Evolutionary conservation across 2,888 invertebrate species (phyloP), one percentile per base, ranked within the genome.

Genomic region (Thumatha senex): DNA sequence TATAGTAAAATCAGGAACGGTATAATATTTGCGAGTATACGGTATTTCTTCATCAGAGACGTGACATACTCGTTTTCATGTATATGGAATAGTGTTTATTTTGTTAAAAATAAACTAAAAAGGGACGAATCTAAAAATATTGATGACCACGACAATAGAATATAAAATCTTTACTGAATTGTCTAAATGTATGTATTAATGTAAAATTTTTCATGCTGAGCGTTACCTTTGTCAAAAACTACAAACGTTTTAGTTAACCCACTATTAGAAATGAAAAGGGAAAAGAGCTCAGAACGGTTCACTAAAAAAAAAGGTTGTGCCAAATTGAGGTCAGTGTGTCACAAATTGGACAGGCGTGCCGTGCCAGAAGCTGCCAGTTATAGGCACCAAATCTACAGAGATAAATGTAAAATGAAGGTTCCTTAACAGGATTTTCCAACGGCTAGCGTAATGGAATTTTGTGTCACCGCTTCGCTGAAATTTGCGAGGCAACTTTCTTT

Each of bases 311-410:
- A 24, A 24, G 76, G 74, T 73, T 72, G 79, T n/a, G 67, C 68
- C 64, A 72, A 77, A 80, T 75, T 67, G 70, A 62, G 76, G 69
- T 24, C 66, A 71, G 70, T 66, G 59, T 58, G 57, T 66, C 63
- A 66, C 65, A 70, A 72, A 73, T 74, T 70, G 75, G 72, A 69
- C 69, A 70, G 72, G 75, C 69, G 74, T 69, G 58, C 56, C 67
- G 18, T 24, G 18, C 18, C 18, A 24, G 18, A 24, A 24, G 18
- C 18, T 24, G 18, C 18, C 18, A 24, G 18, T 24, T 24, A 56
- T 63, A 55, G 38, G 57, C 48, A 52, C 64, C 61, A 64, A 48
- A 63, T 54, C 48, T 54, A 61, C 64, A 54, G 5, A 24, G 65
- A 66, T 61, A 59, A 63, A 69, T 68, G 68, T 63, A 67, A 70